phyloP scores from a whole-genome alignment of 2,888 invertebrate genomes.

The Brenthis ino region DNA sequence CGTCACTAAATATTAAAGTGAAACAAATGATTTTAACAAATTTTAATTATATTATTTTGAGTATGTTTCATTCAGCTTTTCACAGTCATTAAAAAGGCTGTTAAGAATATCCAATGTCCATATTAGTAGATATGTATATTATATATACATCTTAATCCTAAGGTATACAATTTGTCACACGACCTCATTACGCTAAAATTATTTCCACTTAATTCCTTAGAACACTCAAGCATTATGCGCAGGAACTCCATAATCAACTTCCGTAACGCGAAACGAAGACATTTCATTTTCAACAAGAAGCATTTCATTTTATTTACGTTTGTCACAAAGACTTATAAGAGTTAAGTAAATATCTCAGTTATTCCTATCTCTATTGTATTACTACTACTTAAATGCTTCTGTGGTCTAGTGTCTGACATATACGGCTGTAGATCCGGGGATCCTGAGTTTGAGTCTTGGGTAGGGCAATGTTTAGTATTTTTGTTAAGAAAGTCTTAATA shows the following conservation, averaged over 20 bases:
- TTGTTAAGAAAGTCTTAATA: too few species aligned
- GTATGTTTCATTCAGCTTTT: too few species aligned
- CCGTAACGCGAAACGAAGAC: not conserved
- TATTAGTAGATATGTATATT: not conserved
- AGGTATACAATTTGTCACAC: not conserved
- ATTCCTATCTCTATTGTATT: not conserved
- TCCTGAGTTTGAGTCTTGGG: too few species aligned
- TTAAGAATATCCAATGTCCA: too few species aligned
- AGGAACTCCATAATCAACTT: constrained; percentile 9
- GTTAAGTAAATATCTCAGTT: not conserved
- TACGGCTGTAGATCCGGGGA: too few species aligned
- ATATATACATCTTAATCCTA: not conserved
- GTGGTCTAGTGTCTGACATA: too few species aligned
- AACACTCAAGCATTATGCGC: constrained; percentile 1
- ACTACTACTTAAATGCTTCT: too few species aligned
- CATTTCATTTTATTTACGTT: constrained; percentile 16
- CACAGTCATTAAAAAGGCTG: too few species aligned
- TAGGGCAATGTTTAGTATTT: too few species aligned
- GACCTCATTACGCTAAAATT: not conserved
- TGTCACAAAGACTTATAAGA: constrained; percentile 3
- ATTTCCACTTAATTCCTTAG: not conserved
- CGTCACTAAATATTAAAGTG: too few species aligned
- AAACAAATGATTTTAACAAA: too few species aligned
- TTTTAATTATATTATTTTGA: too few species aligned
- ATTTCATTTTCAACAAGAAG: constrained; percentile 4